Base-by-base conservation (phyloP, 2,888 invertebrate species). In the Amiota minor region DNA sequence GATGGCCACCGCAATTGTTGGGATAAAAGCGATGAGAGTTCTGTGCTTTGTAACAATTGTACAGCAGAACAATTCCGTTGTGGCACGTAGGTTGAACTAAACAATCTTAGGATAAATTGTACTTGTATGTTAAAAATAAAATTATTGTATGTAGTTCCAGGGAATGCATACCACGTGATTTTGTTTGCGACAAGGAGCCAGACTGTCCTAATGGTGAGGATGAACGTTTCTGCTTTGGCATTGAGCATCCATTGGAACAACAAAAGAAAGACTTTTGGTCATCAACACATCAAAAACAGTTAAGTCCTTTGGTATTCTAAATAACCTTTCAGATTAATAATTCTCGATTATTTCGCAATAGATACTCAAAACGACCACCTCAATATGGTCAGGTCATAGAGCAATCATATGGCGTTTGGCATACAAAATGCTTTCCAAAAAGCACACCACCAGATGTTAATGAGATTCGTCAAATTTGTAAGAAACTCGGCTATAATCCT, bases 171-270 rank as follows among this genome's bases (percentile, higher is more conserved):
- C 92, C 95, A 0, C 90, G 90, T 35, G 95, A 95, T 78, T 92
- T 94, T 89, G 92, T 95, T 0, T 96, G 96, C 85, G 96, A 96
- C 84, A 94, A 93, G n/a, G 88, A 92, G 9, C 81, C 87, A 0
- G 96, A 96, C 83, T 96, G 96, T 86, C 93, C 93, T 0, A 90
- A 92, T 74, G 93, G 93, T 9, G 94, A 94, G 78, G 96, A 96
- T 82, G 96, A 96, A 86, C 86, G 86, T 9, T 88, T 90, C 8
- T 96, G 96, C 84, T 91, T 92, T 70, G 92, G 89, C 12, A 84
- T 93, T 53, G 90, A 90, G 77, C 81, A 89, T 16, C 84, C 87
- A 9, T 70, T 86, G 74, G 72, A 79, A 72, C 79, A 81, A 23
- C 75, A 77, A n/a, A 78, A 74, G 11, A 61, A 73, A 14, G 75